A percentile compares a stretch with the other conserved stretches of the same genome.
Evolutionary conservation across 2,113 vertebrate genomes (phyloP).

Genomic region (Bubo bubo): DNA sequence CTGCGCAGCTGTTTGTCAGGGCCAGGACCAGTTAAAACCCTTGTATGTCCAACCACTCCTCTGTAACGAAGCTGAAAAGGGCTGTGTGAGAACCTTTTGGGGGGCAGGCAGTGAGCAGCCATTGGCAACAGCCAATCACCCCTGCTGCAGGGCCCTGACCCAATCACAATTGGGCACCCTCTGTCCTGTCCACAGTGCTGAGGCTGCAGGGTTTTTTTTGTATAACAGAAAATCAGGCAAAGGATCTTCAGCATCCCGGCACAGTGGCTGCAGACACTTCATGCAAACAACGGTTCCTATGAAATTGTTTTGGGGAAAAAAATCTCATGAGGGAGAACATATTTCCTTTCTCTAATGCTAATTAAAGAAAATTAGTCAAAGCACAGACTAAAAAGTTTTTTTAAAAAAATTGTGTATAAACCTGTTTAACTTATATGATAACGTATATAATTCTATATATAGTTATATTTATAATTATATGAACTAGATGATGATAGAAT

Average conservation of each 20-base stretch:
- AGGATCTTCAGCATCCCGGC: too few relatives aligned
- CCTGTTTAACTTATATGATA: not conserved
- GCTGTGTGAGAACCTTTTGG: accelerated
- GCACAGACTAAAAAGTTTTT: not conserved
- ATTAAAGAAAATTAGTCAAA: not conserved
- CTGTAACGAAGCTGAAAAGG: not conserved
- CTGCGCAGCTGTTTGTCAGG: not conserved
- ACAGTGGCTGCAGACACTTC: not conserved
- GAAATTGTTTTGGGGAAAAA: not conserved
- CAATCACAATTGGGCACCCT: not conserved
- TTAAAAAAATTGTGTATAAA: not conserved
- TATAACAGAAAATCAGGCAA: not conserved
- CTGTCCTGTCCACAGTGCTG: too few relatives aligned
- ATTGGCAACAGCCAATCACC: not conserved
- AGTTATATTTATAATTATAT: not conserved
- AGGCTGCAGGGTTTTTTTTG: not conserved
- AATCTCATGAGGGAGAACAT: not conserved
- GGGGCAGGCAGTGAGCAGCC: too few relatives aligned
- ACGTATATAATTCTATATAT: not conserved
- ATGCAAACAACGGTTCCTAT: accelerated
- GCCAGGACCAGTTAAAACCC: too few relatives aligned
- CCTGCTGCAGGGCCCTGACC: accelerated
- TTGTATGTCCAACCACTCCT: not conserved
- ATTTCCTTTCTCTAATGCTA: not conserved
- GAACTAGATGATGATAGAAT: not conserved